Conservation (phyloP, 2,888 invertebrate genomes). For the Chironomus tentans region DNA sequence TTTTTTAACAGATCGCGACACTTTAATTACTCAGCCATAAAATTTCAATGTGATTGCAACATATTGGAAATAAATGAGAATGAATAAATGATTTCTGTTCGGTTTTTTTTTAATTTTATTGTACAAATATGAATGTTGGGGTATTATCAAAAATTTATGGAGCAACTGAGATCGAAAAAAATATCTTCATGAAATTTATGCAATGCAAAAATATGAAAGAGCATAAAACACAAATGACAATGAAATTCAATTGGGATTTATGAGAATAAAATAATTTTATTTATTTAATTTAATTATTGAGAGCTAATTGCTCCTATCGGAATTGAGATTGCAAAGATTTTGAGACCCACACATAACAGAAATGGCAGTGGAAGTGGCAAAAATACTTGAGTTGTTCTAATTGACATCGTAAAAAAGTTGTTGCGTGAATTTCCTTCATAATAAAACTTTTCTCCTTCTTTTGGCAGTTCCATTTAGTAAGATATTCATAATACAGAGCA, state of each 20-base stretch:
- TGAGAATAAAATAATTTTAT: not conserved
- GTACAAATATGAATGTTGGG: not conserved
- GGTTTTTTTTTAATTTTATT: not conserved
- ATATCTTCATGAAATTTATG: not conserved
- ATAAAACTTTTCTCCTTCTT: not conserved
- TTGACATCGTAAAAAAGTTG: not conserved
- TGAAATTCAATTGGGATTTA: not conserved
- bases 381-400: not conserved
- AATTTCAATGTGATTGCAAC: not conserved
- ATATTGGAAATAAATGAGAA: not conserved
- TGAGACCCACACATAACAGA: not conserved
- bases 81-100: not conserved
- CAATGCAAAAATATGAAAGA: no score
- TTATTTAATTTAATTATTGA: not conserved
- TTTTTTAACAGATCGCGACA: slow-evolving; percentile 1
- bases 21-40: not conserved
- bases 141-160: not conserved
- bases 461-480: not conserved
- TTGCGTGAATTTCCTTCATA: slow-evolving; percentile 1
- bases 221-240: not conserved
- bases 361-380: not conserved
- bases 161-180: not conserved
- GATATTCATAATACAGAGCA: not conserved
- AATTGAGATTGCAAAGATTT: not conserved
- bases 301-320: not conserved